A percentile compares a stretch with the other conserved stretches of the same genome.
Conservation (phyloP, 2,888 invertebrate species). For the Eupithecia tripunctaria region DNA sequence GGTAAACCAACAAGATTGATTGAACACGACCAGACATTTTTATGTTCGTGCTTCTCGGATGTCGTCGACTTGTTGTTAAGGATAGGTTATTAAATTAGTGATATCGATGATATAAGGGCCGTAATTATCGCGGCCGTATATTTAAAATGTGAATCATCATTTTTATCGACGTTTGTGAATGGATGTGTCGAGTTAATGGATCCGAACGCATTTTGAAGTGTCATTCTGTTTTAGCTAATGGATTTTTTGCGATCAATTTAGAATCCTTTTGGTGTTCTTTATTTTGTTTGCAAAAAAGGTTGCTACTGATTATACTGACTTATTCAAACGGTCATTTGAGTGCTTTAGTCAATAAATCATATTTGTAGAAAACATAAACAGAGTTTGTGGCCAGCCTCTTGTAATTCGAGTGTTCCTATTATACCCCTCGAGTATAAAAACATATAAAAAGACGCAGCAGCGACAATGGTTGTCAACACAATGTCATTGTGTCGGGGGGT, state of each 20-base stretch:
- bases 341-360: slow-evolving; percentile 10
- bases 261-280: slow-evolving; percentile 18
- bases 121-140: slow-evolving; percentile 62
- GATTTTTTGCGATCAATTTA: slow-evolving; percentile 23
- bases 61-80: slow-evolving; percentile 75
- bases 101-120: slow-evolving; percentile 67
- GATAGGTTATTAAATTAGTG: slow-evolving; percentile 81
- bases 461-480: slow-evolving; percentile 76
- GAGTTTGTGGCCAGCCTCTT: not conserved
- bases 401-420: slow-evolving; percentile 14
- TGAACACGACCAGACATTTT: slow-evolving; percentile 78
- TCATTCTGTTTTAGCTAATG: slow-evolving; percentile 34
- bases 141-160: slow-evolving; percentile 54
- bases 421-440: slow-evolving; percentile 12
- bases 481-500: slow-evolving; percentile 49
- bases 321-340: slow-evolving; percentile 5
- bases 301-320: slow-evolving; percentile 8
- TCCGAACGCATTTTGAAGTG: slow-evolving; percentile 36
- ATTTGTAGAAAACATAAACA: slow-evolving; percentile 15
- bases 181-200: slow-evolving; percentile 51
- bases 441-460: slow-evolving; percentile 42
- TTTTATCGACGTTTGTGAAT: slow-evolving; percentile 58
- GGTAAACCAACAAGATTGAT: slow-evolving; percentile 81
- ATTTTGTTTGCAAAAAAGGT: slow-evolving; percentile 6
- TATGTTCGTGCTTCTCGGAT: slow-evolving; percentile 74